These are phyloP conservation scores for Cheilosia urbana DNA, from an alignment of 2,888 invertebrate genomes.

Conservation along the genomic window DNA sequence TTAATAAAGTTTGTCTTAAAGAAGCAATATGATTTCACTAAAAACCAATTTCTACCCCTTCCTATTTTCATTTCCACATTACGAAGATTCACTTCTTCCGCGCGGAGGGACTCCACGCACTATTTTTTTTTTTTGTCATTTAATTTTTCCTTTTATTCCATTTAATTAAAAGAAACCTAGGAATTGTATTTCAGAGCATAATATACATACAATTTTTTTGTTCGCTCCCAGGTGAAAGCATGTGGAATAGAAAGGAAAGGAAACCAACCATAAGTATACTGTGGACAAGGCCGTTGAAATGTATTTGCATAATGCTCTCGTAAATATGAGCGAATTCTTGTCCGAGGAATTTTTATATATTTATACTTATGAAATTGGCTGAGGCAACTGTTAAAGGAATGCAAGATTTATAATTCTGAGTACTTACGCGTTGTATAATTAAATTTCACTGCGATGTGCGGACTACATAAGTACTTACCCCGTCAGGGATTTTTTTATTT, in stretches of 20 bases:
- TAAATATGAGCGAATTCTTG: conserved; percentile 47
- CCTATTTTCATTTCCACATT: too few species aligned
- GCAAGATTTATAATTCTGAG: conserved; percentile 44
- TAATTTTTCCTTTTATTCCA: conserved; percentile 19
- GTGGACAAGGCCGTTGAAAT: conserved; percentile 26
- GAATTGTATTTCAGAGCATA: conserved; percentile 17
- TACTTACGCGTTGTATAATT: conserved; percentile 48
- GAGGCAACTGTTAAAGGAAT: conserved; percentile 45
- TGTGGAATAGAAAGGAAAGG: not conserved
- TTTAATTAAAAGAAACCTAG: conserved; percentile 16
- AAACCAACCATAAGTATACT: not conserved
- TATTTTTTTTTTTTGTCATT: too few species aligned
- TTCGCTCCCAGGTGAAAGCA: conserved; percentile 8
- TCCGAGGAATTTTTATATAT: conserved; percentile 33
- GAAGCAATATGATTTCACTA: too few species aligned
- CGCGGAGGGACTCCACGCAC: too few species aligned
- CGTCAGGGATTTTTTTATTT: not conserved
- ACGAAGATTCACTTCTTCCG: too few species aligned
- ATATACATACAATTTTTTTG: conserved; percentile 9
- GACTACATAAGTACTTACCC: conserved; percentile 1
- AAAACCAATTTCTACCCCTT: too few species aligned
- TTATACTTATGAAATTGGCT: conserved; percentile 38
- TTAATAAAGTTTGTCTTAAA: too few species aligned
- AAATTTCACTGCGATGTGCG: conserved; percentile 33
- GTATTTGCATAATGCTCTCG: conserved; percentile 52